Base-by-base conservation (phyloP, 1,140 invertebrate genomes). In the Scaptodrosophila lebanonensis region DNA sequence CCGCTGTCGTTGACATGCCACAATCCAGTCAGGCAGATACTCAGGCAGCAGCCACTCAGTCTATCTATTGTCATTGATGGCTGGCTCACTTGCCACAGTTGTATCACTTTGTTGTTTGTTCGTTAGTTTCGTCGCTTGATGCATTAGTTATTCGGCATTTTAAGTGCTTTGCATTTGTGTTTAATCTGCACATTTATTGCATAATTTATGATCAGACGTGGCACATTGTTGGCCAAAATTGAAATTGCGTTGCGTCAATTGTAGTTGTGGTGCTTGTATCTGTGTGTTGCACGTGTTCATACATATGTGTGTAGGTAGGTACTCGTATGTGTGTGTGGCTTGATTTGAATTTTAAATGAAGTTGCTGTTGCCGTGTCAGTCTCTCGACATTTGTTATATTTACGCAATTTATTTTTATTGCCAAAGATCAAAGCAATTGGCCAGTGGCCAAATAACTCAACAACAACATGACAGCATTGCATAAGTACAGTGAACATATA, bases 181-280 rank as follows among this genome's bases (percentile, higher is more conserved):
- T 77, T 77, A 77, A 77, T 77, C 73, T 73, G 75, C 60, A 69
- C 73, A 77, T 79, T 77, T 82, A 53, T 73, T 77, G 75, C 75
- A 77, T 77, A 77, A 82, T 77, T 77, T 71, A 77, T 77, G 56
- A 3, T 39, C 33, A 33, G 50, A 18, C 39, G 51, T 52, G 53
- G 50, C 44, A 63, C 69, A 76, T 53, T 60, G 59, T 56, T 66
- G 62, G 3, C 22, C 8, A 25, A 8, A 25, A 25, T 4, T 25
- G 22, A 25, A 25, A 8, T 25, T 25, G 22, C n/a, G n/a, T 53
- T 68, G 54, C 43, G 49, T 44, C 47, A 40, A 42, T 50, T 69
- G 51, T 39, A 33, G 62, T 62, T 39, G 48, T 45, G 38, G 48
- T 44, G 43, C 40, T 62, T 48, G 40, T 64, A 39, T 63, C 36